phyloP scores from a whole-genome alignment of 1,140 invertebrate genomes.

The Pygmarrhopalites habei region DNA sequence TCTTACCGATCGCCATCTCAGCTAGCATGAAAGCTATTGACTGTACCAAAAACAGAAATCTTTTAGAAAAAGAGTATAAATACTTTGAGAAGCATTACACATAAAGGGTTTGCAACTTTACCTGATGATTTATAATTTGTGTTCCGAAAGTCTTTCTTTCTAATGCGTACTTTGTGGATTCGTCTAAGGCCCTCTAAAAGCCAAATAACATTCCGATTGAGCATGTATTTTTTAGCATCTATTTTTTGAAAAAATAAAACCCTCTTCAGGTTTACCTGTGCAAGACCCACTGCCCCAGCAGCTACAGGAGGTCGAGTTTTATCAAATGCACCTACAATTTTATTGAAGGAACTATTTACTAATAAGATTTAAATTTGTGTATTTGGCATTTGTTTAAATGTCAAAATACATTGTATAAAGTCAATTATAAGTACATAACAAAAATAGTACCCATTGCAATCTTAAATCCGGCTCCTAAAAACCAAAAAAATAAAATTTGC shows the following conservation, averaged over 20 bases:
- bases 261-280: not conserved
- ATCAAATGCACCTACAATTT: too few species aligned
- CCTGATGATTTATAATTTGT: conserved; percentile 67
- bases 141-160: conserved; percentile 92
- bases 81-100: too few species aligned
- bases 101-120: not conserved
- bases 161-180: conserved; percentile 86
- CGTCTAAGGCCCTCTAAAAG: conserved; percentile 74
- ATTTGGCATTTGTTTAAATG: too few species aligned
- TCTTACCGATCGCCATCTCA: conserved; percentile 93
- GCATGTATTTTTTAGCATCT: too few species aligned
- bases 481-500: too few species aligned
- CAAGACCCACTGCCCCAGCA: too few species aligned
- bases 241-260: conserved; percentile 14
- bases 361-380: too few species aligned
- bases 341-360: too few species aligned
- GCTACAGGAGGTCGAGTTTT: conserved; percentile 77
- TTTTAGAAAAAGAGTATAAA: too few species aligned
- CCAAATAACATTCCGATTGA: too few species aligned
- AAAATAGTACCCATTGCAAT: conserved; percentile 96
- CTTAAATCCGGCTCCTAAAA: conserved; percentile 86
- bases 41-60: not conserved
- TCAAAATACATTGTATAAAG: too few species aligned
- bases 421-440: too few species aligned
- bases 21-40: conserved; percentile 90